Percentiles rank a stretch among this genome's conserved stretches.
These are phyloP conservation scores for Kryptolebias marmoratus DNA, from an alignment of 2,113 vertebrate genomes.

Conservation along the genomic window DNA sequence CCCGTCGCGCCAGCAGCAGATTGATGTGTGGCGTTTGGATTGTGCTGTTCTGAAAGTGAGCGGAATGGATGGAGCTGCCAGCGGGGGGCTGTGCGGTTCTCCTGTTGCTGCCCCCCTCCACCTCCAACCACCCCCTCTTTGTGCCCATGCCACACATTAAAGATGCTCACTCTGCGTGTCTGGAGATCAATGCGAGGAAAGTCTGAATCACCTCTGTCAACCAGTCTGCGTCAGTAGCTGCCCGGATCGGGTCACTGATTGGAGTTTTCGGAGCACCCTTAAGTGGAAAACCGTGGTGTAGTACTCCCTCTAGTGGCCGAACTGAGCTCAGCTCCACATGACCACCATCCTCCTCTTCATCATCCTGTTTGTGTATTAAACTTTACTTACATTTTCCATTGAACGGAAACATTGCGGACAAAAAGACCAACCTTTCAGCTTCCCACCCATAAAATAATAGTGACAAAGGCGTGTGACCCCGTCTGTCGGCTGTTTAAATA, in stretches of 20 bases:
- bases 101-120: neutral
- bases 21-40: conserved; percentile 40
- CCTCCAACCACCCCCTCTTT: neutral
- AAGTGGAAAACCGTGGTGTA: conserved; percentile 1
- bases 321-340: no score
- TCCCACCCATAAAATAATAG: no score
- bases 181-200: conserved; percentile 11
- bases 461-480: no score
- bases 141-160: conserved; percentile 14
- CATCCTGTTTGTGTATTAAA: no score
- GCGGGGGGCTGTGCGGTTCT: conserved; percentile 28
- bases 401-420: no score
- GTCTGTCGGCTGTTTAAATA: no score
- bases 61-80: conserved; percentile 49
- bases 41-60: conserved; percentile 37
- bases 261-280: conserved; percentile 1
- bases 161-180: conserved; percentile 15
- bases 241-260: conserved; percentile 18
- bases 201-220: neutral
- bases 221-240: neutral
- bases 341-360: no score
- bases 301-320: conserved; percentile 59
- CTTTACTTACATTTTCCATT: no score
- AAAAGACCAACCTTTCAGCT: no score
- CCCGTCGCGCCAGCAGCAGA: conserved; percentile 61